These are phyloP conservation scores for Serripes groenlandicus DNA, from an alignment of 2,888 invertebrate species.

Conservation along the genomic window DNA sequence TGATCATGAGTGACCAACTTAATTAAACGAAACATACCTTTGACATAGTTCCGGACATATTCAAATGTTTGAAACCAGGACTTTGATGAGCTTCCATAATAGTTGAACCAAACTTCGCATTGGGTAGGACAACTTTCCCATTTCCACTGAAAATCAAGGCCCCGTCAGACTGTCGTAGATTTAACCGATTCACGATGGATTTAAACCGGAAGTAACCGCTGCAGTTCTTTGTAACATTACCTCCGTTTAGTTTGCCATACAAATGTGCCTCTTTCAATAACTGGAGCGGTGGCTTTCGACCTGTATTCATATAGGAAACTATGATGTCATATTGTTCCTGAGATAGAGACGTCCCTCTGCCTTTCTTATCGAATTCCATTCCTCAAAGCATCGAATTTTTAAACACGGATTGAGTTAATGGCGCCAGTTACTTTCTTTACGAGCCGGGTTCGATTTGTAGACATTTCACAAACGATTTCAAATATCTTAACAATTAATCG, in stretches of 20 bases:
- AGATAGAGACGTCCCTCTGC: slow-evolving; percentile 43
- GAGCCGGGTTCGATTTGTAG: neutral
- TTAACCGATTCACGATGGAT: slow-evolving; percentile 45
- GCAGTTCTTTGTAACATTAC: neutral
- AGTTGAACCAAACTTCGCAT: slow-evolving; percentile 46
- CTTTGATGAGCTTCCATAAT: slow-evolving; percentile 49
- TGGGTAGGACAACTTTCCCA: slow-evolving; percentile 60
- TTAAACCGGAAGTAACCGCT: slow-evolving; percentile 36
- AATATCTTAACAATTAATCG: too few species aligned
- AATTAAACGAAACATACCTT: too few species aligned
- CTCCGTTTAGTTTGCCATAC: slow-evolving; percentile 26
- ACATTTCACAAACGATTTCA: too few species aligned
- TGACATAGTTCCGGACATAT: slow-evolving; percentile 39
- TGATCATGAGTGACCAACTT: too few species aligned
- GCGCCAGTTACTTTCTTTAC: neutral
- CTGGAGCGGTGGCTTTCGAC: slow-evolving; percentile 42
- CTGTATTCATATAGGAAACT: slow-evolving; percentile 48
- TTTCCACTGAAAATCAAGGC: slow-evolving; percentile 53
- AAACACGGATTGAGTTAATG: neutral
- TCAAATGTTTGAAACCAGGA: slow-evolving; percentile 47
- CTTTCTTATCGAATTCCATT: slow-evolving; percentile 28
- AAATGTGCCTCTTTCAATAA: slow-evolving; percentile 45
- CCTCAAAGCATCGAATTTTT: too few species aligned
- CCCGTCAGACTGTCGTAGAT: slow-evolving; percentile 39
- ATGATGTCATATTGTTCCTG: slow-evolving; percentile 63